Evolutionary conservation across 2,888 invertebrate species (phyloP).

Genomic region (Odontomyia ornata): DNA sequence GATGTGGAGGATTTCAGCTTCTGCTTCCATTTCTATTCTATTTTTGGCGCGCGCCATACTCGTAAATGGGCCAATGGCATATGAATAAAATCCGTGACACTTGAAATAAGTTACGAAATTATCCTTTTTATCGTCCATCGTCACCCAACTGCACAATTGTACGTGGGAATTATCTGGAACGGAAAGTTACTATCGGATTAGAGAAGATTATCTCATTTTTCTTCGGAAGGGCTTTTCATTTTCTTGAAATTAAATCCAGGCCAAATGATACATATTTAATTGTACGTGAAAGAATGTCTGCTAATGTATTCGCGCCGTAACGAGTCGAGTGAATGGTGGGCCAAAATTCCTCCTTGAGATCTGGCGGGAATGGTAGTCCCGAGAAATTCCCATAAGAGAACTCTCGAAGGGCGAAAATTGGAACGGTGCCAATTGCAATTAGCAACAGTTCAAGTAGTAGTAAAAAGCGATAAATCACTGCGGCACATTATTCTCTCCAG

Average conservation of each 20-base stretch:
- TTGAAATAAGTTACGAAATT: not conserved
- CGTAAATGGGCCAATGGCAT: not conserved
- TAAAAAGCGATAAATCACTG: constrained; percentile 43
- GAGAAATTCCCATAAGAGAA: constrained; percentile 29
- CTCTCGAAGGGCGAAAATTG: constrained; percentile 26
- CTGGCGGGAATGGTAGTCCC: not conserved
- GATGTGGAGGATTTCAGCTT: not conserved
- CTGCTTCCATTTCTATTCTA: not conserved
- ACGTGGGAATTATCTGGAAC: not conserved
- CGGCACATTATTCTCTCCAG: constrained; percentile 40
- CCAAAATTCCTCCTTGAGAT: constrained; percentile 11
- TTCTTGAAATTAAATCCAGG: constrained; percentile 36
- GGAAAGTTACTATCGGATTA: constrained; percentile 23
- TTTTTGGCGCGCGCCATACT: not conserved
- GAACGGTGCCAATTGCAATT: constrained; percentile 42
- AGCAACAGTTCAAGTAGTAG: constrained; percentile 36
- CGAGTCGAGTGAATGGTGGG: not conserved
- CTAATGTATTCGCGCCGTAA: constrained; percentile 16
- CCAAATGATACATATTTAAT: constrained; percentile 41
- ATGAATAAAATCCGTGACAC: not conserved
- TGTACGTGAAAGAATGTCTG: constrained; percentile 29
- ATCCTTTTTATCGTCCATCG: not conserved
- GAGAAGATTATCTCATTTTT: constrained; percentile 18
- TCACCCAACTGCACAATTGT: not conserved
- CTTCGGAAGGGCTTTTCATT: constrained; percentile 7